A percentile compares a stretch with the other conserved stretches of the same genome.
These are phyloP conservation scores for Trilocha varians DNA, from an alignment of 2,888 invertebrate species.

Conservation along the genomic window DNA sequence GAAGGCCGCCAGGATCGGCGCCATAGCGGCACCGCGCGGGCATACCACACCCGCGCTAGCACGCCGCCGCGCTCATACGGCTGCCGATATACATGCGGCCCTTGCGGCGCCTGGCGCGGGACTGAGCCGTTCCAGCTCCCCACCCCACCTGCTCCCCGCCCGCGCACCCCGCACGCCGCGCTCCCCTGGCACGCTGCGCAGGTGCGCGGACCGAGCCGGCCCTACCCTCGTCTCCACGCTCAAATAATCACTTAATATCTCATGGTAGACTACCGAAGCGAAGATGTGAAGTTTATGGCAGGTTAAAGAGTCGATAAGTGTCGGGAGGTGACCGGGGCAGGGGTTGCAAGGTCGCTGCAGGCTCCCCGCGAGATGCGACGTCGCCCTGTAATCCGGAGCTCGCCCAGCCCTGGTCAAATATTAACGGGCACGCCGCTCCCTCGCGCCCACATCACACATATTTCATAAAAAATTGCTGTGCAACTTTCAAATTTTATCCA, in stretches of 20 bases:
- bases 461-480: conserved; percentile 2
- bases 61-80: conserved; percentile 66
- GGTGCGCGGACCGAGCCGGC: conserved; percentile 43
- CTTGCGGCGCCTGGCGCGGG: conserved; percentile 64
- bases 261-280: not conserved
- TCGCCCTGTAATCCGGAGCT: conserved; percentile 1
- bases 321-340: conserved; percentile 7
- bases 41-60: conserved; percentile 72
- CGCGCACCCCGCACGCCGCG: conserved; percentile 25
- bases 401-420: conserved; percentile 4
- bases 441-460: conserved; percentile 3
- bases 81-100: conserved; percentile 43
- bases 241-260: not conserved
- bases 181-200: conserved; percentile 38
- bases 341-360: conserved; percentile 17
- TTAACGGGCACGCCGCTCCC: conserved; percentile 2
- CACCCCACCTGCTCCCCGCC: conserved; percentile 24
- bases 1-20: conserved; percentile 60
- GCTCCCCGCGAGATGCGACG: conserved; percentile 4
- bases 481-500: not conserved
- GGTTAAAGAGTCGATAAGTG: not conserved
- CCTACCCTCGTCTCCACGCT: conserved; percentile 12
- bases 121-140: conserved; percentile 47
- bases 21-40: conserved; percentile 68
- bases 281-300: not conserved